phyloP scores from a whole-genome alignment of 2,113 vertebrate genomes.

The Amia ocellicauda region DNA sequence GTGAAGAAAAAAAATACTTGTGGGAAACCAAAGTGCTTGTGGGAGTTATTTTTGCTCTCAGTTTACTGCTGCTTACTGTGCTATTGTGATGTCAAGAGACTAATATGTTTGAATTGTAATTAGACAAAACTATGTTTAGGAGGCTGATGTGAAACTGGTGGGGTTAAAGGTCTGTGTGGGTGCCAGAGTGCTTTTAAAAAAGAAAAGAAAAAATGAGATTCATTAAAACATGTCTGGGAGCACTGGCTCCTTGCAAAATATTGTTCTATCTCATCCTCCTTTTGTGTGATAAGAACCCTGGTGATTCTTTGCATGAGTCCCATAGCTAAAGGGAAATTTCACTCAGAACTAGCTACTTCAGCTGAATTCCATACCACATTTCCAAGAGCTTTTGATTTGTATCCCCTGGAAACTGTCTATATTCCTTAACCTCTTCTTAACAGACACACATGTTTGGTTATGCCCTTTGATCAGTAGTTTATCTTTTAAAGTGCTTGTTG shows the following conservation, averaged over 20 bases:
- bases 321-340: conserved; percentile 68
- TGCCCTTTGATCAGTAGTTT: conserved; percentile 72
- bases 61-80: too few species aligned
- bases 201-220: conserved; percentile 68
- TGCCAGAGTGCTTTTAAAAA: conserved; percentile 48
- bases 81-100: too few species aligned
- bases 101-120: not conserved
- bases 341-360: conserved; percentile 62
- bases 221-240: conserved; percentile 55
- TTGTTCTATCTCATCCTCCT: conserved; percentile 55
- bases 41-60: too few species aligned
- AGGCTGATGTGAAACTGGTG: conserved; percentile 23
- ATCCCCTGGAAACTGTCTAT: conserved; percentile 78
- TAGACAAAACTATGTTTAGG: conserved; percentile 28
- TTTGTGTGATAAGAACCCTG: conserved; percentile 66
- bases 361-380: conserved; percentile 70
- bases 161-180: conserved; percentile 53
- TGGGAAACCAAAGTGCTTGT: not conserved
- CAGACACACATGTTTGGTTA: conserved; percentile 62
- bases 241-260: conserved; percentile 51
- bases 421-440: conserved; percentile 68
- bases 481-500: conserved; percentile 70
- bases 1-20: conserved; percentile 21
- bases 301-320: conserved; percentile 68
- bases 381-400: conserved; percentile 77